Percentiles rank a stretch among this genome's conserved stretches.
Conservation (phyloP, 2,797 vertebrate genomes). For the Syncerus caffer region DNA sequence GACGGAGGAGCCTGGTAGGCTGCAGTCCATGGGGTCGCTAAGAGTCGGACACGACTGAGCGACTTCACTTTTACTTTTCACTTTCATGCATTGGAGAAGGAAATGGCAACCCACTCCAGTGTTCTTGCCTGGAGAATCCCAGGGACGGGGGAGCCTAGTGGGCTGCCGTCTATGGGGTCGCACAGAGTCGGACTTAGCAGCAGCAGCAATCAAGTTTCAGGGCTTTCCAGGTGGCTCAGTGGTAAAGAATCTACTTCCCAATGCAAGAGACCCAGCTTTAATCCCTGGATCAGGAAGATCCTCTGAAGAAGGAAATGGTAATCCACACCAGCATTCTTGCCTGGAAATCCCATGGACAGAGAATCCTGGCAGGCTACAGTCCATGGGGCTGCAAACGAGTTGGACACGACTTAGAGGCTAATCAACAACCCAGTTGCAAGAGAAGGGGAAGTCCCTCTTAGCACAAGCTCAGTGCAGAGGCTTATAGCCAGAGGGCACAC, state of each 20-base stretch:
- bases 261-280: neutral
- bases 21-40: too few relatives aligned
- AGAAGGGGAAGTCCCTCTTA: accelerated
- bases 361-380: neutral
- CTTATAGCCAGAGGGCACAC: accelerated
- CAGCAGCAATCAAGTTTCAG: neutral
- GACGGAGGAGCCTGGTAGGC: too few relatives aligned
- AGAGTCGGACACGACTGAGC: too few relatives aligned
- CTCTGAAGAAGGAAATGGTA: neutral
- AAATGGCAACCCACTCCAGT: too few relatives aligned
- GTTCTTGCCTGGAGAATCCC: too few relatives aligned
- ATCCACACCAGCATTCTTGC: neutral
- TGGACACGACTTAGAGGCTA: accelerated
- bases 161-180: too few relatives aligned
- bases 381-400: neutral
- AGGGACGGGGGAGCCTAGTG: too few relatives aligned
- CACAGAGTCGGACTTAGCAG: too few relatives aligned
- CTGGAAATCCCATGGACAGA: neutral
- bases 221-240: neutral
- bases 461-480: too few relatives aligned
- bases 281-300: neutral
- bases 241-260: neutral
- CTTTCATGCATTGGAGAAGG: too few relatives aligned
- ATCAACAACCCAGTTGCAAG: neutral
- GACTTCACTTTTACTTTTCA: too few relatives aligned